Base-by-base conservation (phyloP, 2,888 invertebrate genomes). In the Leptopilina myrica region DNA sequence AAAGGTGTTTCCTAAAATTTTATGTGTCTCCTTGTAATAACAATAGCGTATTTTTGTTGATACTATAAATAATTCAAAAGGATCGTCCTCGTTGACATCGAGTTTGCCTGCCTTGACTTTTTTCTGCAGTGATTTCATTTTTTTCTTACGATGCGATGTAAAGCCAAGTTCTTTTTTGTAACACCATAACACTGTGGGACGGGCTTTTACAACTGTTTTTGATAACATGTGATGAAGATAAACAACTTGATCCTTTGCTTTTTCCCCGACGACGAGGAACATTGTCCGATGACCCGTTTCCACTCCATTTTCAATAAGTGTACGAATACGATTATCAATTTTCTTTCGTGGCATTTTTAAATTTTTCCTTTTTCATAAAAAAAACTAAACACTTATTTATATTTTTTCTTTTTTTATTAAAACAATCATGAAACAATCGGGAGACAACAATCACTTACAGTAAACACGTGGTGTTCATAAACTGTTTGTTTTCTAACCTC, bases 231-330 rank as follows among this genome's bases (percentile, higher is more conserved):
- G 99, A 93, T 99, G 99, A 5, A 99, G 93, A 90, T 99, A 97
- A 6, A 98, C 98, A 14, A 99, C 97, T 98, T 98, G 87, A 93
- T 99, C 99, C 91, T 96, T 94, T 20, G 97, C 96, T 93, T 98
- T 98, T 90, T 99, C 98, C 2, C 99, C 99, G 59, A 99, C 97
- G 76, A 99, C 93, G 67, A 98, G 95, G 92, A 99, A 97, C 95
- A 99, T 95, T 4, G 98, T 97, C 78, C 99, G 94, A 90, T 99
- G 98, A 1, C 97, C 96, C 76, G 95, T 91, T 88, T 95, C 95
- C 69, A 99, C 97, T 46, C 99, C 99, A 96, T 99, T 99, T 92
- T 99, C 99, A 89, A 99, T 98, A 93, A 99, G 94, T 33, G 97
- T 95, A 75, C 98, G 95, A 82, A 99, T 97, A 78, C 99, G 95